A percentile compares a stretch with the other conserved stretches of the same genome.
Evolutionary conservation across 2,888 invertebrate species (phyloP).

Genomic region (Thereva nobilitata): DNA sequence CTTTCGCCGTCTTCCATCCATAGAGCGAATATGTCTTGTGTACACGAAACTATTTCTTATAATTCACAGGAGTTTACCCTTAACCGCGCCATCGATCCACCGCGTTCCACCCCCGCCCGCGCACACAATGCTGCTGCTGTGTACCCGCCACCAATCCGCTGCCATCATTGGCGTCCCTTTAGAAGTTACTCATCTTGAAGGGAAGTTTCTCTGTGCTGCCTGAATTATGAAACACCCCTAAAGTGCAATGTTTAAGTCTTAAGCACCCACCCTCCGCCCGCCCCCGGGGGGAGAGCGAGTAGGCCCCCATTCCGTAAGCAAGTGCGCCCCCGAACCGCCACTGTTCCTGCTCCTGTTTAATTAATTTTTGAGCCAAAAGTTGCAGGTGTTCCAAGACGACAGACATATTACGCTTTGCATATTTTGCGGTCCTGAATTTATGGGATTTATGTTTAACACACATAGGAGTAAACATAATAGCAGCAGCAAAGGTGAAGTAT

Average conservation of each 20-base stretch:
- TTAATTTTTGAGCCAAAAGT: conserved; percentile 33
- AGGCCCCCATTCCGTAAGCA: background rate
- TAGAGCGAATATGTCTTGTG: conserved; percentile 10
- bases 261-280: conserved; percentile 8
- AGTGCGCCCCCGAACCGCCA: conserved; percentile 25
- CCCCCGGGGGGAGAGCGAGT: background rate
- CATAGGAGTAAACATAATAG: conserved; percentile 24
- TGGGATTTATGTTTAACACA: conserved; percentile 38
- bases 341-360: conserved; percentile 26
- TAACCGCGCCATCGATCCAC: background rate
- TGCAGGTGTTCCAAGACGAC: conserved; percentile 40
- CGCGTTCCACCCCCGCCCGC: conserved; percentile 10
- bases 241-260: conserved; percentile 31
- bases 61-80: conserved; percentile 3
- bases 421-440: conserved; percentile 41
- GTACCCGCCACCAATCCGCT: too few relatives aligned
- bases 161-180: too few relatives aligned
- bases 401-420: conserved; percentile 41
- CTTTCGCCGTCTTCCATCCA: conserved; percentile 20
- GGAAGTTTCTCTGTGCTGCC: conserved; percentile 17
- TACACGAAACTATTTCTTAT: conserved; percentile 23
- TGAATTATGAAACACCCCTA: conserved; percentile 30
- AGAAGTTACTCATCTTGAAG: conserved; percentile 16
- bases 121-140: too few relatives aligned
- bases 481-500: conserved; percentile 26